A percentile compares a stretch with the other conserved stretches of the same genome.
phyloP scores from a whole-genome alignment of 2,888 invertebrate species.

The Limulus polyphemus region DNA sequence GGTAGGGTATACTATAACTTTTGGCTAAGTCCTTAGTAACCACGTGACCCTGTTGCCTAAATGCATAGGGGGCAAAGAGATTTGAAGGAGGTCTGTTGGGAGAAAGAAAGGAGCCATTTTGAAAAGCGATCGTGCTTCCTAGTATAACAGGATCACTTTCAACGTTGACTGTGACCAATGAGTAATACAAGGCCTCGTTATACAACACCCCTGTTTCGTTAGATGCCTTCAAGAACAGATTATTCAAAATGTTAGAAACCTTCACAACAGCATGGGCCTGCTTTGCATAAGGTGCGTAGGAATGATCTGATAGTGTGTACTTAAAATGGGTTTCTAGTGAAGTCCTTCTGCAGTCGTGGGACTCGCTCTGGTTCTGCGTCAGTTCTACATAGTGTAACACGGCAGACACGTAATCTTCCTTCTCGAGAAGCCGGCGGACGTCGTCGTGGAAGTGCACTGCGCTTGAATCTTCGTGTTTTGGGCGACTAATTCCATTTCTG shows the following conservation, averaged over 20 bases:
- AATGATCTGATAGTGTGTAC: conserved; percentile 2
- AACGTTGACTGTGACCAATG: conserved; percentile 10
- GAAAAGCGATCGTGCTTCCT: conserved; percentile 11
- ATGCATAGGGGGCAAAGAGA: conserved; percentile 12
- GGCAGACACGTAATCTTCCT: conserved; percentile 9
- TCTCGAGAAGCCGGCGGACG: conserved; percentile 11
- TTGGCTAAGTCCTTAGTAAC: conserved; percentile 2
- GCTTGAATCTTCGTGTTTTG: no score
- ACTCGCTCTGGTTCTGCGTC: neutral
- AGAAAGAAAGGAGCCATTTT: conserved; percentile 3
- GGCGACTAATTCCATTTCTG: no score
- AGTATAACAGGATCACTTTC: conserved; percentile 10
- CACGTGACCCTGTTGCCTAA: conserved; percentile 3
- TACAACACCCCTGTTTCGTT: conserved; percentile 7
- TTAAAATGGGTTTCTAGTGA: conserved; percentile 1
- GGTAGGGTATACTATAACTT: conserved; percentile 1
- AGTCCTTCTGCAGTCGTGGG: neutral
- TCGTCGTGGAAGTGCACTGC: conserved; percentile 3
- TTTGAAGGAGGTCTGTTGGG: conserved; percentile 1
- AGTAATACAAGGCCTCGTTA: conserved; percentile 14
- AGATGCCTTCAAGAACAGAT: conserved; percentile 7
- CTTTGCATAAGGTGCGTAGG: conserved; percentile 7
- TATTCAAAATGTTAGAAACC: conserved; percentile 13
- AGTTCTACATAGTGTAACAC: conserved; percentile 32
- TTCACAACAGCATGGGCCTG: conserved; percentile 10